These are phyloP conservation scores for Gerris buenoi DNA, from an alignment of 1,140 invertebrate species.

Conservation along the genomic window DNA sequence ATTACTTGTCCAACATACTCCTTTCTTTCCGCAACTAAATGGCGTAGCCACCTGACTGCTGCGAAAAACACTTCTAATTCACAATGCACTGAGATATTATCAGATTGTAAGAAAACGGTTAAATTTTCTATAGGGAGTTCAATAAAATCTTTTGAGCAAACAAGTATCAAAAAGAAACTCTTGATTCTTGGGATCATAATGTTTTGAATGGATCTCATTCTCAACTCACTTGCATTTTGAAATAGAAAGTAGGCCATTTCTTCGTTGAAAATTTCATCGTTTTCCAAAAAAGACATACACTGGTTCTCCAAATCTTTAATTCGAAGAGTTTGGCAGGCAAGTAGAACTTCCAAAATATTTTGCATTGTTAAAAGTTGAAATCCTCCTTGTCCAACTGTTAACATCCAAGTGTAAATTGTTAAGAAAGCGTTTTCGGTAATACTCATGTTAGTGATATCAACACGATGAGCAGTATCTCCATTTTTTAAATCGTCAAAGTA, in stretches of 20 bases:
- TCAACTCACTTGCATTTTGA: conserved; percentile 37
- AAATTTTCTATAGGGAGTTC: conserved; percentile 44
- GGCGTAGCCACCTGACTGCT: conserved; percentile 51
- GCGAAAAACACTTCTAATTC: conserved; percentile 62
- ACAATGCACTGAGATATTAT: conserved; percentile 49
- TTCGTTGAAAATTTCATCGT: conserved; percentile 47
- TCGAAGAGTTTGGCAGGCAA: conserved; percentile 42
- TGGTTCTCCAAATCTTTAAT: conserved; percentile 47
- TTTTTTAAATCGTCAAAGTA: conserved; percentile 34
- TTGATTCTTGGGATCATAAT: conserved; percentile 54
- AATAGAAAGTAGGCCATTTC: conserved; percentile 52
- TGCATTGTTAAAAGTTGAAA: conserved; percentile 41
- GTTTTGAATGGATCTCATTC: conserved; percentile 43
- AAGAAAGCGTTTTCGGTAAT: conserved; percentile 44
- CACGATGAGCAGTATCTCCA: conserved; percentile 31
- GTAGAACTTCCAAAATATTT: conserved; percentile 50
- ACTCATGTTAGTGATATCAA: conserved; percentile 36
- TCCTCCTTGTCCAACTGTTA: conserved; percentile 38
- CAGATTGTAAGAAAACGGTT: conserved; percentile 43
- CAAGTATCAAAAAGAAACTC: conserved; percentile 51
- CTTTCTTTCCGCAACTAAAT: conserved; percentile 43
- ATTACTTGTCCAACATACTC: conserved; percentile 39
- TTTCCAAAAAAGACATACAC: conserved; percentile 53
- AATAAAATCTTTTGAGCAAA: conserved; percentile 51
- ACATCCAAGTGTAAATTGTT: conserved; percentile 60